Evolutionary conservation across 2,888 invertebrate genomes (phyloP), one percentile per base, ranked within the genome.

Genomic region (Pandemis heparana): DNA sequence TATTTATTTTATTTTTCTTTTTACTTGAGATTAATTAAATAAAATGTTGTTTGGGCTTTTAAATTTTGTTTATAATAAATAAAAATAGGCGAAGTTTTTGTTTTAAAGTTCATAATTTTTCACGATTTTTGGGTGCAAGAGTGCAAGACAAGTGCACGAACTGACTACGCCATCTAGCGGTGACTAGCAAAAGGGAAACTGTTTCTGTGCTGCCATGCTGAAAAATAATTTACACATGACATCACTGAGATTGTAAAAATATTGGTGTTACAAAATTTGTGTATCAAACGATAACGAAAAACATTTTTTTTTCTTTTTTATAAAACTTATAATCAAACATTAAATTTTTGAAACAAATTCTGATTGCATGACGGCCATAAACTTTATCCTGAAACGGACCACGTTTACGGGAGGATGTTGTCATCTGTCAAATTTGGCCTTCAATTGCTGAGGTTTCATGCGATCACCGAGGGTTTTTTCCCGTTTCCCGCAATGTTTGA

Each of bases 391-490:
- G 68, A 59, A 73, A 73, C 23, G 68, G 63, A 73, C 63, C 68
- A 48, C 68, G 68, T 73, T 64, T 63, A 68, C 73, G 73, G 73
- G 73, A 72, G 67, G 73, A 78, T 85, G 83, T 85, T 85, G 83
- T 81, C 83, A 76, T 75, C 75, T 88, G 88, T 86, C 89, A 88
- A 80, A 82, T 83, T 88, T 90, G 89, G 90, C 91, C 91, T 91
- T 91, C 90, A 88, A 86, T 85, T 82, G 83, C 82, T 86, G 83
- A 82, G 85, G 85, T 84, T 87, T 83, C 80, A 83, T 82, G 87
- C 84, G 84, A 88, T 86, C 89, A 87, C 80, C 78, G 79, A 81
- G 83, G 82, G 83, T 83, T 89, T 91, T 91, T 65, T 65, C 69
- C 69, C 65, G 60, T 74, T 74, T 70, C 51, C 51, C 87, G 89